These are phyloP conservation scores for Yponomeuta plumbellus DNA, from an alignment of 2,888 invertebrate genomes.

Conservation along the genomic window DNA sequence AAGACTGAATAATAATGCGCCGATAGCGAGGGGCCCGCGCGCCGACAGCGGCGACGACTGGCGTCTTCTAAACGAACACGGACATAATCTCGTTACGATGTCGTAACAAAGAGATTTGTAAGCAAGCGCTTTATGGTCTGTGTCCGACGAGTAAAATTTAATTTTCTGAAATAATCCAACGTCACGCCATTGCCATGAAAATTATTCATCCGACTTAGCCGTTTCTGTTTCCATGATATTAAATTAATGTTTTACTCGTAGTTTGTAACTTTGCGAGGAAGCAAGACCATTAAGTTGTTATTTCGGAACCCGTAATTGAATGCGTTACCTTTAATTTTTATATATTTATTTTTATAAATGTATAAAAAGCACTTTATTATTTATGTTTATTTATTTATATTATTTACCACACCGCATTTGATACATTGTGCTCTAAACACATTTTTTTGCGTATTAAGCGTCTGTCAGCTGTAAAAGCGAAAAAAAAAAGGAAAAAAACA, in stretches of 20 bases:
- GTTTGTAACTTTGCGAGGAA: not conserved
- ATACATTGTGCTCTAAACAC: too few species aligned
- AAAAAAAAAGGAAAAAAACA: too few species aligned
- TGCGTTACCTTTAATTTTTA: too few species aligned
- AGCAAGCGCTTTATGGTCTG: conserved; percentile 74
- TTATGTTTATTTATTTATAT: too few species aligned
- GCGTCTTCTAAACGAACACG: conserved; percentile 51
- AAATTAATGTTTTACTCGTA: not conserved
- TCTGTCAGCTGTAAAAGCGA: too few species aligned
- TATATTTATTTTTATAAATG: too few species aligned
- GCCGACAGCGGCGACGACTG: not conserved
- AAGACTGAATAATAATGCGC: not conserved
- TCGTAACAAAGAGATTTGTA: conserved; percentile 77
- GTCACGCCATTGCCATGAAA: conserved; percentile 68
- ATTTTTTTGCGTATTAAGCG: too few species aligned
- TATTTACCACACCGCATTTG: too few species aligned
- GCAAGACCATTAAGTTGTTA: too few species aligned
- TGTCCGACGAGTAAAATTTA: conserved; percentile 75
- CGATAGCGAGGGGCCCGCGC: not conserved
- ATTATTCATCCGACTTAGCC: conserved; percentile 57
- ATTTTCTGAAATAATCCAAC: conserved; percentile 76
- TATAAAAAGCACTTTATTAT: too few species aligned
- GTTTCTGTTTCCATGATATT: conserved; percentile 5
- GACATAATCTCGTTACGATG: conserved; percentile 76
- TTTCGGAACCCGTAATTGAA: too few species aligned